Conservation (phyloP, 2,797 vertebrate genomes). For the Paratrypauchen microcephalus region DNA sequence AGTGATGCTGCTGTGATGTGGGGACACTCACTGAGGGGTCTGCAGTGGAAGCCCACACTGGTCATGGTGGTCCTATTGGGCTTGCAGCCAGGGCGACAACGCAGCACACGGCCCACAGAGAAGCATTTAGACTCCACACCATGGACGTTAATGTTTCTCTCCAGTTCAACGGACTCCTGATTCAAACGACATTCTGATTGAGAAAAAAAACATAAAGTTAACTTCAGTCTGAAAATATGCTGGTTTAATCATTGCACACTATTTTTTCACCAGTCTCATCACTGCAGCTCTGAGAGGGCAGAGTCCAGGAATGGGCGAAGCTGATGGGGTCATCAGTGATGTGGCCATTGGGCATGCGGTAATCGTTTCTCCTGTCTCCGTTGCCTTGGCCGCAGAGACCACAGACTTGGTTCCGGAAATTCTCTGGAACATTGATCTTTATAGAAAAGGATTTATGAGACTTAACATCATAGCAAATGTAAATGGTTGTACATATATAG, state of each 20-base stretch:
- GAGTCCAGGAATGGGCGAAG: slow-evolving; percentile 82
- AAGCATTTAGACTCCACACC: slow-evolving; percentile 73
- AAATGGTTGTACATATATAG: background rate
- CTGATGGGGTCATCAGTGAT: slow-evolving; percentile 69
- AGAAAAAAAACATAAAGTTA: background rate
- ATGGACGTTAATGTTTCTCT: slow-evolving; percentile 54
- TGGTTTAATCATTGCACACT: background rate
- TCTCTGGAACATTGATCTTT: slow-evolving; percentile 77
- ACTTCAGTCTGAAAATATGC: background rate
- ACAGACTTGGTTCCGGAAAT: slow-evolving; percentile 83
- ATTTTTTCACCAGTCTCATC: slow-evolving; percentile 57
- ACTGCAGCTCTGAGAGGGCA: slow-evolving; percentile 75
- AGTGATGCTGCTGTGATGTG: background rate
- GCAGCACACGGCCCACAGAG: slow-evolving; percentile 77
- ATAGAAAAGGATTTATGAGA: background rate
- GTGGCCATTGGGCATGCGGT: slow-evolving; percentile 69
- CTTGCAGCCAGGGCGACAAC: slow-evolving; percentile 69
- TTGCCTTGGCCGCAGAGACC: slow-evolving; percentile 83
- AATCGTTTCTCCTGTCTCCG: slow-evolving; percentile 78
- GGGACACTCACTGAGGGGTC: slow-evolving; percentile 66
- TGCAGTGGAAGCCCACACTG: slow-evolving; percentile 73
- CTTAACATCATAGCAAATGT: background rate
- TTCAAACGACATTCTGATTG: slow-evolving; percentile 70
- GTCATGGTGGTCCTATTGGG: slow-evolving; percentile 62
- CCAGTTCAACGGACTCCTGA: slow-evolving; percentile 71